A percentile compares a stretch with the other conserved stretches of the same genome.
Evolutionary conservation across 2,888 invertebrate species (phyloP).

Genomic region (Hydrotaea cyrtoneurina): DNA sequence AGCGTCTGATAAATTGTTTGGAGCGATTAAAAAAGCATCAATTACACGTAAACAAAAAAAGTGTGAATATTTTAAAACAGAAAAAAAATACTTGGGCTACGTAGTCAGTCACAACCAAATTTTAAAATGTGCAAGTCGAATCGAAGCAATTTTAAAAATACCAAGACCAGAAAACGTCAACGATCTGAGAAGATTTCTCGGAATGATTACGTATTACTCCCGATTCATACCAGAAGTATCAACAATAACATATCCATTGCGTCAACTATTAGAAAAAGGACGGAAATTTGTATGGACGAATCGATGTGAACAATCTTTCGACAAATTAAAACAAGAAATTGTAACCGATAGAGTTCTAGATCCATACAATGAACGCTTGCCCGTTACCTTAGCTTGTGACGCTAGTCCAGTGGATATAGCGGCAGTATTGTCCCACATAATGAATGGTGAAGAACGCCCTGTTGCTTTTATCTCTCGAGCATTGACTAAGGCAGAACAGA

Average conservation of each 20-base stretch:
- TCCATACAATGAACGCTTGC: neutral
- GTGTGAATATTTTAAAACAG: conserved; percentile 12
- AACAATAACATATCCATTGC: neutral
- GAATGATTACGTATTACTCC: conserved; percentile 12
- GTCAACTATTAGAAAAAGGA: conserved; percentile 4
- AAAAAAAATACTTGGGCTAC: neutral
- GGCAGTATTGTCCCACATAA: neutral
- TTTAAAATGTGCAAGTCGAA: neutral
- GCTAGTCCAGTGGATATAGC: conserved; percentile 14
- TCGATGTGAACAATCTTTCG: neutral
- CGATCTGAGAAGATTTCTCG: conserved; percentile 35
- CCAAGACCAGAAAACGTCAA: neutral
- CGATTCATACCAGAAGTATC: neutral
- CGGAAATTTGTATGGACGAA: neutral
- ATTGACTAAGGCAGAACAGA: conserved; percentile 23
- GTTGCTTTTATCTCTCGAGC: conserved; percentile 15
- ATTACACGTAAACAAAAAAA: conserved; percentile 4
- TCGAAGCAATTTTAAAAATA: neutral
- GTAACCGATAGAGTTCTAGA: neutral
- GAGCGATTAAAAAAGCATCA: neutral
- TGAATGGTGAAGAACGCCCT: neutral
- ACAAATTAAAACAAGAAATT: neutral
- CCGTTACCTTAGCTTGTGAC: conserved; percentile 16
- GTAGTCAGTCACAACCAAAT: neutral
- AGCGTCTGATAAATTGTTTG: conserved; percentile 19